Base-by-base conservation (phyloP, 2,113 vertebrate genomes). In the Mola mola region DNA sequence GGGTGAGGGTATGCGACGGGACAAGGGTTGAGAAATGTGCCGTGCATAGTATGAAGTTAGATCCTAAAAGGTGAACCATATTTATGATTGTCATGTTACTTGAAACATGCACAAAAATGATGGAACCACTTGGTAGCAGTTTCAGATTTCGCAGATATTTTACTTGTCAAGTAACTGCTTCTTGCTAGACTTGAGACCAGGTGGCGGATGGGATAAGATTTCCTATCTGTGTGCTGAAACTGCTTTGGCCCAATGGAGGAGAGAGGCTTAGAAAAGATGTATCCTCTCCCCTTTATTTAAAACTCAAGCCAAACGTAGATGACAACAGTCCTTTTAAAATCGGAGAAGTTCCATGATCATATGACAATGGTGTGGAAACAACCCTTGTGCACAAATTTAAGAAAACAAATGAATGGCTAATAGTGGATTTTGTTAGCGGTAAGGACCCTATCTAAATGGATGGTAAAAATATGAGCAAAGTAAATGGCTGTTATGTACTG, bases 51-150 rank as follows among this genome's bases (percentile, higher is more conserved):
- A 72, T 83, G 49, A 78, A 82, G 87, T 72, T 1, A 51, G 43
- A 88, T 79, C 77, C 87, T 88, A 77, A 90, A 87, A 89, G 80
- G 55, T 16, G 70, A 84, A 70, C 13, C 37, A 84, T 84, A 88
- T 86, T 87, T 83, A 86, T 79, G 16, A 66, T 78, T 8, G 8
- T n/a, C n/a, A n/a, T 4, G 8, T 11, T 53, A 63, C 40, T 67
- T 49, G 16, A 58, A 29, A 16, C 7, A 26, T 51, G 9, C 19
- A 16, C 25, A 21, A 72, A 53, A 59, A 71, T 42, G 50, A 31
- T 19, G 49, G 47, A 73, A 47, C 38, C 12, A n/a, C 37, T 64
- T 57, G 36, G 56, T 69, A 19, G 51, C 20, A 31, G 49, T 71
- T 37, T 70, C 62, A 42, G 50, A 78, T 78, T 76, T 34, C 49